Conservation (phyloP, 2,113 vertebrate species). For the Dendrocopos noguchii region DNA sequence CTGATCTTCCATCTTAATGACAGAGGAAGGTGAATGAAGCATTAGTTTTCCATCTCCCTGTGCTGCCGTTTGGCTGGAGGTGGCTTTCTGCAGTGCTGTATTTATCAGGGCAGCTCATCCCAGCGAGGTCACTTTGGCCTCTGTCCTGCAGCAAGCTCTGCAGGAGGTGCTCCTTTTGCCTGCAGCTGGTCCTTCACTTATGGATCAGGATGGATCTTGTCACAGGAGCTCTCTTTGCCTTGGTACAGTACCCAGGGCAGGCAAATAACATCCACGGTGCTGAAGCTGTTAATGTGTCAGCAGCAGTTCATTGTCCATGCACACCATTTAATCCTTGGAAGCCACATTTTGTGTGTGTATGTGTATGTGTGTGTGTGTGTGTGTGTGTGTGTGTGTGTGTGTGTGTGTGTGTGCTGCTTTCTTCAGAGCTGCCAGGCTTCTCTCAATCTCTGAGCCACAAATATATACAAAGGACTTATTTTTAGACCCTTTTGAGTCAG, state of each 20-base stretch:
- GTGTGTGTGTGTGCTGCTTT: not conserved
- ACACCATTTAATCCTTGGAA: not conserved
- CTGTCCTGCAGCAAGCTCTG: not conserved
- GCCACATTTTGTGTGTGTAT: not conserved
- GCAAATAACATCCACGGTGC: not conserved
- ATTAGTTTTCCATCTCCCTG: not conserved
- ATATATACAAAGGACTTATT: not conserved
- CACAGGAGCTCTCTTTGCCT: not conserved
- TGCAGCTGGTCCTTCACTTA: fast-evolving
- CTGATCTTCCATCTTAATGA: not conserved
- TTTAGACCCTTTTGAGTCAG: not conserved
- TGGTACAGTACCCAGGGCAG: not conserved
- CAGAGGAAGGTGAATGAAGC: not conserved
- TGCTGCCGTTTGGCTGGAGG: not conserved
- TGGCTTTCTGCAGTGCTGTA: not conserved
- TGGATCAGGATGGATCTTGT: not conserved
- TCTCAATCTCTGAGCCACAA: not conserved
- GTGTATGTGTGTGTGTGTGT: too few relatives aligned
- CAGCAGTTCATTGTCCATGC: not conserved
- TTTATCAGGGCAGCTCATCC: not conserved
- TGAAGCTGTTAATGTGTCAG: not conserved
- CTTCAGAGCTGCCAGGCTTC: not conserved
- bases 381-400: not conserved
- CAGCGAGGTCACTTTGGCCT: not conserved
- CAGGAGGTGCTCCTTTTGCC: not conserved